Base-by-base conservation (phyloP, 2,888 invertebrate species). In the Cremastinae sp. region DNA sequence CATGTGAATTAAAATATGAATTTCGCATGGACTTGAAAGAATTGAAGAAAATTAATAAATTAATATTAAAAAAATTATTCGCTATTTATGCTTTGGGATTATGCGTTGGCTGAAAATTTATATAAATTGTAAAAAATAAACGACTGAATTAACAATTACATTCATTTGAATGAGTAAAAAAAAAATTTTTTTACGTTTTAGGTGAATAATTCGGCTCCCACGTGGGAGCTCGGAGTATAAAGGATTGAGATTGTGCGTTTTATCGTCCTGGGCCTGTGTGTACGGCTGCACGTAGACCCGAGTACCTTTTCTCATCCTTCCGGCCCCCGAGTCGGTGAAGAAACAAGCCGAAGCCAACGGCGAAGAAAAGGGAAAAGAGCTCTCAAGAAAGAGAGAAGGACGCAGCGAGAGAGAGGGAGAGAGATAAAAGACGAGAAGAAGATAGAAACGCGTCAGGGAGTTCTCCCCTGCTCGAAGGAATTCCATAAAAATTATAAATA, bases 401-500 rank as follows among this genome's bases (percentile, higher is more conserved):
- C 22, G 12, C 10, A 41, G 41, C 16, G 62, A 62, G 14, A 10
- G 22, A 4, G 51, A 20, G 9, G 49, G 49, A 51, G 49, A 39
- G 51, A 53, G 41, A 53, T 39, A 47, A 20, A 41, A 20, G 20
- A 39, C 12, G 39, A 22, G 53, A 18, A 37, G 4, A 37, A 51
- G 12, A 37, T n/a, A 55, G 16, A 9, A 18, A 39, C 20, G 55
- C 45, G 18, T 22, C 41, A 37, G 72, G 62, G 64, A 51, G 51
- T 53, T 45, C 59, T 64, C 59, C 75, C 65, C 61, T 70, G 66
- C 71, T 53, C 62, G 37, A 10, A 58, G 72, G 64, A 76, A 76
- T 76, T 76, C 73, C 76, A 69, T 76, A 69, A 73, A 76, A 76
- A 73, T 76, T 76, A 76, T 76, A 76, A 76, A 76, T 76, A 73